Base-by-base conservation (phyloP, 2,888 invertebrate species). In the Polymixis flavicincta region DNA sequence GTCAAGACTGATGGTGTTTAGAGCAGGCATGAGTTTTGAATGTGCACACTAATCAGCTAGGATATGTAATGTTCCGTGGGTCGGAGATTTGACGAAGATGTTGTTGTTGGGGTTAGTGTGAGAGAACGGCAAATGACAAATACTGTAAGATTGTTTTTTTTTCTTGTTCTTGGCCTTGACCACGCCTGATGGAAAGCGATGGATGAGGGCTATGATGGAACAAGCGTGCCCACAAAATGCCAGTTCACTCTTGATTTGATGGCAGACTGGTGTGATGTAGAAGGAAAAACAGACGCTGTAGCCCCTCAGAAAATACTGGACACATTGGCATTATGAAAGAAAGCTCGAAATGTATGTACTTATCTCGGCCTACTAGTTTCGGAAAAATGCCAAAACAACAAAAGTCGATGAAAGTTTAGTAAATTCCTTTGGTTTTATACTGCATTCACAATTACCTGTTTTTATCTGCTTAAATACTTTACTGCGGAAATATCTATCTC, bases 1-100 rank as follows among this genome's bases (percentile, higher is more conserved):
- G 37, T 74, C 60, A 73, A 80, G 76, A 87, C 66, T 86, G 77
- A 87, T 82, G 77, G 73, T 80, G 69, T 75, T 83, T 60, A 76
- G 71, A 78, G 78, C 60, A 52, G 55, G 42, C 87, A 82, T 74
- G 76, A 54, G 72, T 84, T 79, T 84, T 79, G 75, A 68, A 75
- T 74, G 78, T 67, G 71, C 67, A 65, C 76, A 80, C 84, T 83
- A 66, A 83, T 87, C 81, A 85, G 69, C n/a, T 42, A 25, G 55
- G 71, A 74, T 78, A 71, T 80, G 52, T 74, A 68, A 68, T 80
- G 52, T 74, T 61, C 54, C 42, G 60, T 57, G 25, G 57, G 52
- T 69, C 48, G 45, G 37, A 66, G 70, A 71, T 82, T 74, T 60
- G 80, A 74, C 48, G 57, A 60, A 59, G 78, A 71, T 70, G 52